Evolutionary conservation across 2,888 invertebrate species (phyloP), one percentile per base, ranked within the genome.

Genomic region (Mythimna pallens): DNA sequence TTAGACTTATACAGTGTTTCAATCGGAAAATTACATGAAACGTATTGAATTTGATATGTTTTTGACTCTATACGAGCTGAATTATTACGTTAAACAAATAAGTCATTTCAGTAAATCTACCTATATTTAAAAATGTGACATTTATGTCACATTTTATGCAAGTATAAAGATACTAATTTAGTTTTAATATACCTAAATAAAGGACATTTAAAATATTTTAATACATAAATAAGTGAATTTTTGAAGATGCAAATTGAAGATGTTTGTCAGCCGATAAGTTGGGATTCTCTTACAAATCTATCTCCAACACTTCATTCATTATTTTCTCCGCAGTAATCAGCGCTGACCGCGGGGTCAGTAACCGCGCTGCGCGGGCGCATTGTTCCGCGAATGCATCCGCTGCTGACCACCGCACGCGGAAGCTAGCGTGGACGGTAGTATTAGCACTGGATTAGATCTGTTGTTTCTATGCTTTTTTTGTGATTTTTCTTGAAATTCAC

Each of bases 361-460:
- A 89, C 87, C 89, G 76, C 65, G 50, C 50, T 84, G 86, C 87
- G 87, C 88, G 77, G 80, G 86, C 88, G 89, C 89, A 91, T 91
- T 92, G 92, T 92, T 92, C 89, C 89, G 91, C 90, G 86, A 92
- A 90, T 86, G 89, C 87, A 87, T 89, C 89, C 85, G 85, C 74
- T 72, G 65, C 80, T 67, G 81, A 78, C 76, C 65, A 78, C 79
- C 63, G 74, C 80, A 80, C 81, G 80, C 84, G 84, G 88, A 89
- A 89, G 84, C 80, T 74, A 68, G 30, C 61, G 57, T 76, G 59
- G 70, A 86, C 62, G 34, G 55, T 68, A 76, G 55, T 54, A 71
- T 69, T 71, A 70, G 54, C 61, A 69, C 55, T 69, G 52, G 43
- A 82, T 73, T 59, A 64, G 22, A 80, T 69, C 34, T 10, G 4